These are phyloP conservation scores for Gastrophysa polygoni DNA, from an alignment of 2,888 invertebrate species.

Conservation along the genomic window DNA sequence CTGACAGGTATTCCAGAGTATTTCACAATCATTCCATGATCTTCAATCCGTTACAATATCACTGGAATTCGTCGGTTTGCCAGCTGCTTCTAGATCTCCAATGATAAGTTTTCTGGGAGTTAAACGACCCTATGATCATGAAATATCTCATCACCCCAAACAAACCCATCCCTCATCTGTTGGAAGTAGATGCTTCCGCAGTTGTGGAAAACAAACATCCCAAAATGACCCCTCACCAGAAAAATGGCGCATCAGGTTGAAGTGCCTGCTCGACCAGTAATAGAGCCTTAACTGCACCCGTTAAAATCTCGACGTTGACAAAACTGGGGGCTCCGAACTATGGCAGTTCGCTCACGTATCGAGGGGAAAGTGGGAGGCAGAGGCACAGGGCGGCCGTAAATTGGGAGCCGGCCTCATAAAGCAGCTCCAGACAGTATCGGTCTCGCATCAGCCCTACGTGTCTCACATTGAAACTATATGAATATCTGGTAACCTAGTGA, in stretches of 20 bases:
- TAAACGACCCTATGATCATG: too few species aligned
- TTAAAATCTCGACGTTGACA: slow-evolving; percentile 55
- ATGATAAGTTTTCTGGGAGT: too few species aligned
- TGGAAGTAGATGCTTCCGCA: too few species aligned
- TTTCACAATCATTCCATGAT: too few species aligned
- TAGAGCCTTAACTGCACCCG: slow-evolving; percentile 39
- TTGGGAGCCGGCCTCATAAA: slow-evolving; percentile 56
- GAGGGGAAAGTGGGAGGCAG: slow-evolving; percentile 45
- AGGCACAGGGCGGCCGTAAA: slow-evolving; percentile 52
- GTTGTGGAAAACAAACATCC: too few species aligned
- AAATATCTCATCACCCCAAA: too few species aligned
- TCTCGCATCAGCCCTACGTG: slow-evolving; percentile 56
- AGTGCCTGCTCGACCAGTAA: slow-evolving; percentile 43
- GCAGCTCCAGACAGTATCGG: slow-evolving; percentile 57
- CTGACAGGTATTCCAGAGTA: too few species aligned
- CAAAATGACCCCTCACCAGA: too few species aligned
- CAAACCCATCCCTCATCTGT: too few species aligned
- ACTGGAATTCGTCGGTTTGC: too few species aligned
- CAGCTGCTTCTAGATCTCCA: too few species aligned
- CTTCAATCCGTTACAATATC: too few species aligned
- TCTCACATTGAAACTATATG: slow-evolving; percentile 55
- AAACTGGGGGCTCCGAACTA: slow-evolving; percentile 49
- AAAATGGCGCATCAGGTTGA: slow-evolving; percentile 42
- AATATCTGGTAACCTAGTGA: slow-evolving; percentile 38
- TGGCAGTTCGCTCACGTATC: slow-evolving; percentile 54